Evolutionary conservation across 2,888 invertebrate genomes (phyloP), one percentile per base, ranked within the genome.

Genomic region (Gonocerus acuteangulatus): DNA sequence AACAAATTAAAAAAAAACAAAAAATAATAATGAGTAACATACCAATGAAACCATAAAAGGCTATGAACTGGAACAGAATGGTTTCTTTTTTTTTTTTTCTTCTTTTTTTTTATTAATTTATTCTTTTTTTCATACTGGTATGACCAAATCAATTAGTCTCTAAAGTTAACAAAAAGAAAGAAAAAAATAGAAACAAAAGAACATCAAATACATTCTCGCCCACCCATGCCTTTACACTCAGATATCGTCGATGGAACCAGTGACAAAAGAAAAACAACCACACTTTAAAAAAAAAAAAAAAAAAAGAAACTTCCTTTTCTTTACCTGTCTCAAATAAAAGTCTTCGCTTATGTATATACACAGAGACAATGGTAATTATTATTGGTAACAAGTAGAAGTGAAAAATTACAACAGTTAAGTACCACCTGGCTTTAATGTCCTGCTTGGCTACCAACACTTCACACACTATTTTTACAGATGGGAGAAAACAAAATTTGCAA

Each of bases 171-270:
- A 65, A 65, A 64, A 39, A 65, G 32, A 36, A 22, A 48, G 16
- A 48, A 27, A 49, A 32, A 32, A 27, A 23, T 23, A 23, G 15
- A 49, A 22, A 23, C 19, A 62, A 56, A 60, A 52, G 60, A 60
- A 62, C 58, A 60, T 57, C 19, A 39, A 54, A 54, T 54, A 54
- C 42, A 42, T 51, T 57, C 49, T 52, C 54, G 62, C 66, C 66
- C 65, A 65, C 65, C 66, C 63, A 63, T 65, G 57, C 48, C 65
- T 66, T 67, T 64, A 64, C 66, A 65, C 65, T 62, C 61, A 59
- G 48, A 62, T 56, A n/a, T n/a, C n/a, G 44, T 54, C 44, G 34
- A 54, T 42, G 39, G 42, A 54, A 54, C 18, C 54, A 54, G 39
- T 42, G 34, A 54, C 54, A 34, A 56, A 54, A 60, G 22, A 27